A percentile compares a stretch with the other conserved stretches of the same genome.
Evolutionary conservation across 2,797 vertebrate genomes (phyloP).

Genomic region (Novumbra hubbsi): DNA sequence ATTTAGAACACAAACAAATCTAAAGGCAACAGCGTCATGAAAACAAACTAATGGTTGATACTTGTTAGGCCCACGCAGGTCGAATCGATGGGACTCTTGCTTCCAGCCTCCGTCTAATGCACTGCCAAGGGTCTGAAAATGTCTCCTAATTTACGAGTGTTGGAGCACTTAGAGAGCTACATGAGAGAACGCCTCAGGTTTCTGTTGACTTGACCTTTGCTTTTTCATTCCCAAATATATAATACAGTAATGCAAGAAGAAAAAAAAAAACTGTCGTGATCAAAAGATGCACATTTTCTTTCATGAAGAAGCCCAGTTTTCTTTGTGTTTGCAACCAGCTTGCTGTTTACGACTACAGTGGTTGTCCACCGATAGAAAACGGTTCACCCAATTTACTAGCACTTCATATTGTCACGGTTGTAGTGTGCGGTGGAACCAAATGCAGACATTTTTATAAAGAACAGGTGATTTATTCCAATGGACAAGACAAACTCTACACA

Average conservation of each 20-base stretch:
- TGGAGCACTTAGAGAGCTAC: conserved; percentile 59
- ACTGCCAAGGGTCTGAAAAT: conserved; percentile 72
- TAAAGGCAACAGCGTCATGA: conserved; percentile 61
- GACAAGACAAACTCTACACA: no score
- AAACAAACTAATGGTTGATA: conserved; percentile 65
- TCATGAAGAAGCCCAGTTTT: conserved; percentile 13
- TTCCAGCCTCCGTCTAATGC: conserved; percentile 66
- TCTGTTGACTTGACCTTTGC: conserved; percentile 47
- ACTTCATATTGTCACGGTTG: no score
- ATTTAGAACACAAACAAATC: conserved; percentile 67
- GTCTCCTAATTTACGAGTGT: conserved; percentile 71
- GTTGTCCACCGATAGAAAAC: background rate
- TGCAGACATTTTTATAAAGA: no score
- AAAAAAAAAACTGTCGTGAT: conserved; percentile 4
- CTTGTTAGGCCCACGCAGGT: conserved; percentile 74
- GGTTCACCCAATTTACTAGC: conserved; percentile 36
- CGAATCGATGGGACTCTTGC: conserved; percentile 72
- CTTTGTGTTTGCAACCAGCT: background rate
- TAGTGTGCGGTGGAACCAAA: no score
- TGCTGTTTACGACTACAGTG: background rate
- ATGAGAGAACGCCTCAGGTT: conserved; percentile 57
- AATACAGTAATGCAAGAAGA: conserved; percentile 29
- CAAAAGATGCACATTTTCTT: conserved; percentile 11
- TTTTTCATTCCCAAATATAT: conserved; percentile 38
- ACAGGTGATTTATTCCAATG: no score